phyloP scores from a whole-genome alignment of 35 echinoderm and acorn worm genomes.

The Heliocidaris erythrogramma region DNA sequence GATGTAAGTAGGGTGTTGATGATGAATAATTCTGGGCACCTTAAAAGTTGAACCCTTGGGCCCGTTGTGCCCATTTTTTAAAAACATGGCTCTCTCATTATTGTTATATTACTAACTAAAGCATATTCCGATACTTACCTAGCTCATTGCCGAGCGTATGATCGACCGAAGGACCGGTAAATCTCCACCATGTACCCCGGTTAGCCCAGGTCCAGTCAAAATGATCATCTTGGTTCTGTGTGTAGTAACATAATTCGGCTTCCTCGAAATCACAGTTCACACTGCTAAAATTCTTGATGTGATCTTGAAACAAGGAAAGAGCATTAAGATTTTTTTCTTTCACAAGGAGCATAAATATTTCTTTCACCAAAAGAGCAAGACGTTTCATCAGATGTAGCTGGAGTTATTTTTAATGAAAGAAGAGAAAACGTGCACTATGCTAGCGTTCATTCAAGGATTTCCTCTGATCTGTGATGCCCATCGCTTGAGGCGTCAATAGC shows the following conservation, averaged over 20 bases:
- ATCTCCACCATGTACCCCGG: slow-evolving; percentile 40
- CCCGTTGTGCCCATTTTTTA: too few relatives aligned
- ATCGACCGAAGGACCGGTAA: slow-evolving; percentile 70
- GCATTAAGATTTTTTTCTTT: not conserved
- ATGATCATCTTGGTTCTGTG: slow-evolving; percentile 72
- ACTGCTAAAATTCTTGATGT: slow-evolving; percentile 60
- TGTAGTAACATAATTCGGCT: slow-evolving; percentile 77
- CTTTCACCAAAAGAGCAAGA: not conserved
- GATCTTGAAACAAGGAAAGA: slow-evolving; percentile 13
- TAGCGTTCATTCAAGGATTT: too few relatives aligned
- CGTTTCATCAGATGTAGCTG: too few relatives aligned
- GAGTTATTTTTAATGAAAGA: too few relatives aligned
- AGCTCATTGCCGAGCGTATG: slow-evolving; percentile 68
- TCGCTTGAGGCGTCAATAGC: too few relatives aligned
- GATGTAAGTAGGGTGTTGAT: too few relatives aligned
- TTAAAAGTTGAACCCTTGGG: too few relatives aligned
- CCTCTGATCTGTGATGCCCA: too few relatives aligned
- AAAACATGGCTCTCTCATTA: too few relatives aligned
- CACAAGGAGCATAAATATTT: not conserved
- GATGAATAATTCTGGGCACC: too few relatives aligned
- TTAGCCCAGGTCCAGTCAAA: slow-evolving; percentile 85
- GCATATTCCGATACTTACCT: slow-evolving; percentile 43
- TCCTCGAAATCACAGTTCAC: slow-evolving; percentile 84
- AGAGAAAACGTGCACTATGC: too few relatives aligned
- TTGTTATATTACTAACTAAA: too few relatives aligned